A percentile compares a stretch with the other conserved stretches of the same genome.
Conservation (phyloP, 1,140 invertebrate genomes). For the Drosophila yakuba region DNA sequence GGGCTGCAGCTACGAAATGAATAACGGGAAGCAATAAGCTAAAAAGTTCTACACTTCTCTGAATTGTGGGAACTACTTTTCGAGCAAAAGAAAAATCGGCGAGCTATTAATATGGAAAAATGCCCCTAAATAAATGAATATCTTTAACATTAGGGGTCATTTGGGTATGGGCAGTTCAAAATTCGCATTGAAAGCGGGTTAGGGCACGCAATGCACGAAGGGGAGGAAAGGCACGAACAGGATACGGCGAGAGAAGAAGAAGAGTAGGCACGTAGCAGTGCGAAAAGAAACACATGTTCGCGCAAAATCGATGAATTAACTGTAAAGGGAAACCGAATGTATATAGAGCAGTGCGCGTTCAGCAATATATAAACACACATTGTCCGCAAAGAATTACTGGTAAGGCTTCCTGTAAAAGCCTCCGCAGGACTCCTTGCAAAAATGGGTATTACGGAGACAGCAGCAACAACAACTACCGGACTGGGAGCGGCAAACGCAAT, state of each 20-base stretch:
- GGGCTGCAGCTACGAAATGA: background rate
- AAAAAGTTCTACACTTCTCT: no score
- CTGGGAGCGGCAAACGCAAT: slow-evolving; percentile 49
- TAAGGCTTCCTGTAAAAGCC: slow-evolving; percentile 5
- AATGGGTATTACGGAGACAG: slow-evolving; percentile 76
- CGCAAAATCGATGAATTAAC: slow-evolving; percentile 72
- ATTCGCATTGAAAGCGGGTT: background rate
- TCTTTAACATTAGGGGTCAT: no score
- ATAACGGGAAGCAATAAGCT: background rate
- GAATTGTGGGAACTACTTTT: no score
- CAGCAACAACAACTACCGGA: slow-evolving; percentile 36
- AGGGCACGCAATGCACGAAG: background rate
- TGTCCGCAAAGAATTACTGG: background rate
- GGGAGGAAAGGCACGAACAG: slow-evolving; percentile 33
- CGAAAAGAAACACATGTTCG: slow-evolving; percentile 63
- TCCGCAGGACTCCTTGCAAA: slow-evolving; percentile 11
- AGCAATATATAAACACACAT: slow-evolving; percentile 35
- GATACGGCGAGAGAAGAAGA: slow-evolving; percentile 11
- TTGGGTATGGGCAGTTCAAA: background rate
- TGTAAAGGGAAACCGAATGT: slow-evolving; percentile 20
- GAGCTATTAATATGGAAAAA: no score
- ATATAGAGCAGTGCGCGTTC: slow-evolving; percentile 20
- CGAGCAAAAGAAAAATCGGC: no score
- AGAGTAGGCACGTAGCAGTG: slow-evolving; percentile 13
- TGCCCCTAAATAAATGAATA: no score